Evolutionary conservation across 37 sponge, comb jelly and placozoan genomes (phyloP).

Genomic region (Hexactinellida sp.): DNA sequence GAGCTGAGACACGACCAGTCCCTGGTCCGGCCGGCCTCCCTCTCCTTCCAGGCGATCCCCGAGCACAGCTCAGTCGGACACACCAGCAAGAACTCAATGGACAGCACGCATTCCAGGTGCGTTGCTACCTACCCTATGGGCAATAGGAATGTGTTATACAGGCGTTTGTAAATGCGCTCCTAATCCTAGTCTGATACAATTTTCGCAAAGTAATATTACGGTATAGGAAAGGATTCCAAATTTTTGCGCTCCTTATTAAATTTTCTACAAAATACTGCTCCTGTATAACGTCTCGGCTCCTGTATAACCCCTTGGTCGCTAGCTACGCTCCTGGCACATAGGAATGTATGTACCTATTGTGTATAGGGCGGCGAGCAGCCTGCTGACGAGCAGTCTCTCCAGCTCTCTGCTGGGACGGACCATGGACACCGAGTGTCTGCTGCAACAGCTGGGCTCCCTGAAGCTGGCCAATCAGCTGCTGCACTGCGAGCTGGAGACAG

Average conservation of each 20-base stretch:
- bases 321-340: too few species aligned
- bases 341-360: neutral
- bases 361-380: neutral
- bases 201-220: too few species aligned
- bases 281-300: too few species aligned
- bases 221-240: neutral
- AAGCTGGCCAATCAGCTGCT: slow-evolving; percentile 10
- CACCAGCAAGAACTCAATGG: neutral
- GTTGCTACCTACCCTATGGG: too few species aligned
- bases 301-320: too few species aligned
- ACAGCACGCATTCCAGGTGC: neutral
- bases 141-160: too few species aligned
- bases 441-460: neutral
- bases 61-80: neutral
- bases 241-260: neutral
- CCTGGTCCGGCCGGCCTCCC: neutral
- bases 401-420: neutral
- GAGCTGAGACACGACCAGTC: neutral
- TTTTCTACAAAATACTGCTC: too few species aligned
- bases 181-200: too few species aligned
- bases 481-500: neutral
- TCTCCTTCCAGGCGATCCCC: neutral
- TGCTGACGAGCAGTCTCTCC: neutral
- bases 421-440: slow-evolving; percentile 18
- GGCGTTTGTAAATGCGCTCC: too few species aligned